Base-by-base conservation (phyloP, 1,140 invertebrate species). In the Papilio dardanus region DNA sequence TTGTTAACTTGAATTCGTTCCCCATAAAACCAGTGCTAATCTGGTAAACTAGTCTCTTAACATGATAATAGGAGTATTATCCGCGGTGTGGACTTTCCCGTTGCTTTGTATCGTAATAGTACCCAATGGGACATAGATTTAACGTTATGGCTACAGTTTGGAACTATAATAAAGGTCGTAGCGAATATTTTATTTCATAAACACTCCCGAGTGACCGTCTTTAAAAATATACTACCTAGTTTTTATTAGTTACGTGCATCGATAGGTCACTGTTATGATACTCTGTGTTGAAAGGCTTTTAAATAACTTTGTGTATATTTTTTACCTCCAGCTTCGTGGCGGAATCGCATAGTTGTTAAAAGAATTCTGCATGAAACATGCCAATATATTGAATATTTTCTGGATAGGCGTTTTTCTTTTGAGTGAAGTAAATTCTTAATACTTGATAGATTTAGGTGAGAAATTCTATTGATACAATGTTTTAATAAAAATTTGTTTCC, bases 71-170 rank as follows among this genome's bases (percentile, higher is more conserved):
- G 24, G 10, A 14, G 3, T 62, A 62, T 62, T 62, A 62, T 62
- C 8, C 24, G 54, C 30, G 54, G 24, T 62, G 54, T 62, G 21
- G 12, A 62, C 54, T 62, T 62, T 28, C 10, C 24, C 12, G 54
- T 62, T 62, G 54, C 54, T 62, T 62, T 28, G 54, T 62, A 62
- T 62, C 54, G 54, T 62, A 62, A 62, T 62, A 28, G 54, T 28
- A 28, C 54, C 54, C 54, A 12, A 12, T 12, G 54, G 54, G 10
- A 28, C 24, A 62, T 28, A 62, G 54, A 62, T 62, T 62, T 62
- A 28, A 28, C 54, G 54, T 62, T 62, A 62, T 62, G 24, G 24
- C 2, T 62, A 19, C 10, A 62, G 54, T 28, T 62, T 62, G 54
- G 21, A 62, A 62, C 54, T 62, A 62, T 62, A 28, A 62, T 62